phyloP scores from a whole-genome alignment of 2,113 vertebrate species.

The Climacteris rufus region DNA sequence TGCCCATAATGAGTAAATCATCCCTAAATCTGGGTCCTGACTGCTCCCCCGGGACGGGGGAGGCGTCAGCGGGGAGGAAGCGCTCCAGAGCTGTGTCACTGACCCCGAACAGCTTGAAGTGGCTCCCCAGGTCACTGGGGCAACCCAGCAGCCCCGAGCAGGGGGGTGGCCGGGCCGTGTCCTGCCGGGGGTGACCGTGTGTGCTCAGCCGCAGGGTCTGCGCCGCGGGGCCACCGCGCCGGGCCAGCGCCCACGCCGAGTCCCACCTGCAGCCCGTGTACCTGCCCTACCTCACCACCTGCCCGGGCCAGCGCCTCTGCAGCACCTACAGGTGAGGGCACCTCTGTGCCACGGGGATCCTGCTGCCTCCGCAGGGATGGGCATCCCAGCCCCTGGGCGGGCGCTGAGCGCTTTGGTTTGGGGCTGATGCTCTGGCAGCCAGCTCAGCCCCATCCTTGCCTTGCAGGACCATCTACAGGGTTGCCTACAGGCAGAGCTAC shows the following conservation, averaged over 20 bases:
- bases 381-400: neutral
- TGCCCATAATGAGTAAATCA: neutral
- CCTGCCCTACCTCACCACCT: conserved; percentile 90
- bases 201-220: conserved; percentile 83
- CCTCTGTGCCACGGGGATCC: neutral
- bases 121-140: neutral
- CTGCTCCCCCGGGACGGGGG: fast-evolving
- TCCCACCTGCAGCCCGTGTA: conserved; percentile 84
- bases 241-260: conserved; percentile 40
- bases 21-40: neutral
- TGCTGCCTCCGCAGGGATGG: fast-evolving
- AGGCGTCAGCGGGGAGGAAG: neutral
- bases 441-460: neutral
- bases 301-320: conserved; percentile 82
- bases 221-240: neutral
- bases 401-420: too few relatives aligned
- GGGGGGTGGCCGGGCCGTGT: too few relatives aligned
- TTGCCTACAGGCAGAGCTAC: conserved; percentile 78
- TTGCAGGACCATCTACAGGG: conserved; percentile 84
- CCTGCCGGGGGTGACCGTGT: neutral
- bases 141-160: too few relatives aligned
- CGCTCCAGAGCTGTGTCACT: neutral
- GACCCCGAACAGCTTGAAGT: neutral
- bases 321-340: conserved; percentile 89
- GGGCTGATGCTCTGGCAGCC: neutral